phyloP scores from a whole-genome alignment of 2,113 vertebrate genomes.

The Craseonycteris thonglongyai region DNA sequence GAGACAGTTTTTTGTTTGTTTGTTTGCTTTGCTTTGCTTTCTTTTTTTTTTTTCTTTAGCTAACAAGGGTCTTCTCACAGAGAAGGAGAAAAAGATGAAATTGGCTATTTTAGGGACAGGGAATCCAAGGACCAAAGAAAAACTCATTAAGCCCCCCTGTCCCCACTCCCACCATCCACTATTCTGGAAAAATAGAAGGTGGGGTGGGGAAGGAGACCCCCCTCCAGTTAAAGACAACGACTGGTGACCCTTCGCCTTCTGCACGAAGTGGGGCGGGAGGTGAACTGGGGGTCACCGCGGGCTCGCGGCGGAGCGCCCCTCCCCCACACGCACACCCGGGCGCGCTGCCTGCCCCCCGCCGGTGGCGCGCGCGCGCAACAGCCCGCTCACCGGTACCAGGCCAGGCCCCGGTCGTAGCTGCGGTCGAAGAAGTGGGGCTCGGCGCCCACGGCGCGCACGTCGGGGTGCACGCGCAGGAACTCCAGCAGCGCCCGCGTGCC shows the following conservation, averaged over 20 bases:
- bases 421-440: slow-evolving; percentile 94
- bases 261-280: background rate
- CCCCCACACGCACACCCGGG: background rate
- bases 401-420: slow-evolving; percentile 89
- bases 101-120: background rate
- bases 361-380: background rate
- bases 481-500: slow-evolving; percentile 91
- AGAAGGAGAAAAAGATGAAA: background rate
- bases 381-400: slow-evolving; percentile 91
- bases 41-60: background rate
- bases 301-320: background rate
- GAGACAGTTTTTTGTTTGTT: too few relatives aligned
- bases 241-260: background rate
- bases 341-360: background rate
- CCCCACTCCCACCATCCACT: background rate
- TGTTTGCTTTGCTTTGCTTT: too few relatives aligned
- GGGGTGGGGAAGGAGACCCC: rapidly evolving
- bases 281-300: background rate
- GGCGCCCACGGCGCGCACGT: slow-evolving; percentile 89
- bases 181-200: background rate
- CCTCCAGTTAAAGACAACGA: background rate
- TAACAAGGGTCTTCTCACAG: background rate
- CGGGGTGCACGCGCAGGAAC: slow-evolving; percentile 90
- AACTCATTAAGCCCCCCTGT: background rate
- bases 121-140: background rate